A percentile compares a stretch with the other conserved stretches of the same genome.
phyloP scores from a whole-genome alignment of 2,113 vertebrate species.

The Lamprologus speciosus region DNA sequence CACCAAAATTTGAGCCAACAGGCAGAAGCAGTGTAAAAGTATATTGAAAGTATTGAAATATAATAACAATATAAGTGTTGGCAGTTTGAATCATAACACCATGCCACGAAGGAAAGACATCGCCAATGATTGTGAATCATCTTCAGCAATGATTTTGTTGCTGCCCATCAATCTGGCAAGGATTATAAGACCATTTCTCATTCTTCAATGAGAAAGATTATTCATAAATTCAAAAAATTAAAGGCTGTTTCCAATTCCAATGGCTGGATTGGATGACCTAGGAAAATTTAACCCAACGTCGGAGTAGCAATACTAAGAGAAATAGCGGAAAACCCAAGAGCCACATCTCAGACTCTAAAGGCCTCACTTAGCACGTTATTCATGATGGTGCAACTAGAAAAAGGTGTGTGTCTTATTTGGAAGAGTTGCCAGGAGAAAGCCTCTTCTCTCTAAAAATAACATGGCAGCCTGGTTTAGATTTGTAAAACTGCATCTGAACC shows the following conservation, averaged over 20 bases:
- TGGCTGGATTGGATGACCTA: background rate
- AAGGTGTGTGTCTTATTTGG: background rate
- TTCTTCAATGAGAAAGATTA: background rate
- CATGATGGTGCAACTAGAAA: background rate
- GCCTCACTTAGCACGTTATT: background rate
- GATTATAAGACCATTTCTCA: background rate
- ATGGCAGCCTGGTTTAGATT: background rate
- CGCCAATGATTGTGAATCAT: background rate
- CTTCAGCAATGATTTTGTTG: background rate
- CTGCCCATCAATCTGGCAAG: background rate
- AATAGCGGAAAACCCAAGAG: background rate
- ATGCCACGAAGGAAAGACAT: background rate
- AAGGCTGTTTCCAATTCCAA: background rate
- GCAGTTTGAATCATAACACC: background rate
- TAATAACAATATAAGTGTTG: background rate
- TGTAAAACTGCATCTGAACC: background rate
- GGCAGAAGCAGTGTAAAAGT: background rate
- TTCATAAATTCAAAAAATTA: background rate
- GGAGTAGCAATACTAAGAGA: background rate
- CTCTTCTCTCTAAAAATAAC: background rate
- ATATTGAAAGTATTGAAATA: background rate
- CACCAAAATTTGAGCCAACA: background rate
- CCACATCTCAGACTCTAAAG: background rate
- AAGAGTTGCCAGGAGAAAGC: background rate
- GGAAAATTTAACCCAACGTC: background rate